Evolutionary conservation across 2,113 vertebrate species (phyloP).

Genomic region (Oreochromis spilurus): DNA sequence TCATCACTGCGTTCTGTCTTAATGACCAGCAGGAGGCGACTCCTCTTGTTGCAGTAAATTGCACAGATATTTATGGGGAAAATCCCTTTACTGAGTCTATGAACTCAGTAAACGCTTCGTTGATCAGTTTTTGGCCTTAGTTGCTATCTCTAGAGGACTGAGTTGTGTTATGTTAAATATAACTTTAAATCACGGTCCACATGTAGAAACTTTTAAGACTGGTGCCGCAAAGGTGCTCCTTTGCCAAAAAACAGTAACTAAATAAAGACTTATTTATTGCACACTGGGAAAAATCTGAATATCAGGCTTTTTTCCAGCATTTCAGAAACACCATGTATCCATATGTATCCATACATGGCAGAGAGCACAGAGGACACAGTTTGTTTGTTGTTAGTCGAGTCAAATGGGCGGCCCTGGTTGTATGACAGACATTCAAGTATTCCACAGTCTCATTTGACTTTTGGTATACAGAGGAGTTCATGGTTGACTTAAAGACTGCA

Average conservation of each 20-base stretch:
- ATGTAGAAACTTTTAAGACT: not conserved
- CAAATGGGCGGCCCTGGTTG: fast-evolving
- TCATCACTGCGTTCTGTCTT: not conserved
- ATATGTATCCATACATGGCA: not conserved
- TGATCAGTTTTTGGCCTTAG: not conserved
- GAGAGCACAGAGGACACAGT: not conserved
- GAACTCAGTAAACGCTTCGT: not conserved
- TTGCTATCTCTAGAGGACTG: not conserved
- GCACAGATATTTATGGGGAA: not conserved
- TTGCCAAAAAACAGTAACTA: too few relatives aligned
- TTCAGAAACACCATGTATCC: not conserved
- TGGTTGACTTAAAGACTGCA: not conserved
- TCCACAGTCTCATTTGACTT: not conserved
- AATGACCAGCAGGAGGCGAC: not conserved
- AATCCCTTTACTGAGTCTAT: not conserved
- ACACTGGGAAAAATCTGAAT: not conserved
- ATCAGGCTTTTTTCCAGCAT: not conserved
- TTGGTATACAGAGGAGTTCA: not conserved
- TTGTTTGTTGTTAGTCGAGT: not conserved
- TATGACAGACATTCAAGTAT: not conserved
- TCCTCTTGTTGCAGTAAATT: not conserved
- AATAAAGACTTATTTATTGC: not conserved
- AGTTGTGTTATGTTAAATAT: not conserved
- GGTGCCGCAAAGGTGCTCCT: not conserved
- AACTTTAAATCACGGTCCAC: not conserved